These are phyloP conservation scores for Melitaea athalia DNA, from an alignment of 2,888 invertebrate genomes.

Conservation along the genomic window DNA sequence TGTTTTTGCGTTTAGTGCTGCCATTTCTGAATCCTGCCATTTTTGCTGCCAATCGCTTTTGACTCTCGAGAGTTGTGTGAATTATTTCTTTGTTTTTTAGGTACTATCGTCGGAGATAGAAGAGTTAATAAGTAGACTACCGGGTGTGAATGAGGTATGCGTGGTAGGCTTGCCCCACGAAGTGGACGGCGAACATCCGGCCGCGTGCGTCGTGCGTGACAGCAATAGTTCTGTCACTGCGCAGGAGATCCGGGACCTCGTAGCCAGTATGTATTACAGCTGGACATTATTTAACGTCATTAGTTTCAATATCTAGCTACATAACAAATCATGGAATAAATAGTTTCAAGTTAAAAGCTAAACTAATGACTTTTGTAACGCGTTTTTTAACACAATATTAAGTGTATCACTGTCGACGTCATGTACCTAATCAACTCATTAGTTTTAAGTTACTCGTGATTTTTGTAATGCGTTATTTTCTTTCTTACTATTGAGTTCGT, in stretches of 20 bases:
- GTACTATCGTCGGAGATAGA: constrained; percentile 64
- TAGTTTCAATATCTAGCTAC: no score
- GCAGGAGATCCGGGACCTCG: constrained; percentile 59
- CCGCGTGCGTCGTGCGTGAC: constrained; percentile 55
- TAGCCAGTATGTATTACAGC: constrained; percentile 52
- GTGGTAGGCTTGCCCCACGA: constrained; percentile 58
- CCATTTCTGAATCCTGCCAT: neutral
- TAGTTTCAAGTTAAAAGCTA: no score
- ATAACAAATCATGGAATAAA: no score
- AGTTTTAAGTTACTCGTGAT: no score
- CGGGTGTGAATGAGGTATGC: constrained; percentile 58
- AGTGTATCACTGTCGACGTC: no score
- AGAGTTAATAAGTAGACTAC: constrained; percentile 55
- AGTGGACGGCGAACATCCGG: constrained; percentile 58
- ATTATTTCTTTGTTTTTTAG: constrained; percentile 44
- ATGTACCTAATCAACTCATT: no score
- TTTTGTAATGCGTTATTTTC: no score
- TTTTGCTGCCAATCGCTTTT: no score
- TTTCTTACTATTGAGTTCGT: no score
- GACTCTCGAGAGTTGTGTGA: neutral
- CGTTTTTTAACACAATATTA: no score
- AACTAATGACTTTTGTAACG: no score
- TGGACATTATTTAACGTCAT: no score
- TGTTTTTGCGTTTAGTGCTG: neutral
- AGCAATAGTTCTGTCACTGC: constrained; percentile 54